phyloP scores from a whole-genome alignment of 2,113 vertebrate species.

The Caloenas nicobarica region DNA sequence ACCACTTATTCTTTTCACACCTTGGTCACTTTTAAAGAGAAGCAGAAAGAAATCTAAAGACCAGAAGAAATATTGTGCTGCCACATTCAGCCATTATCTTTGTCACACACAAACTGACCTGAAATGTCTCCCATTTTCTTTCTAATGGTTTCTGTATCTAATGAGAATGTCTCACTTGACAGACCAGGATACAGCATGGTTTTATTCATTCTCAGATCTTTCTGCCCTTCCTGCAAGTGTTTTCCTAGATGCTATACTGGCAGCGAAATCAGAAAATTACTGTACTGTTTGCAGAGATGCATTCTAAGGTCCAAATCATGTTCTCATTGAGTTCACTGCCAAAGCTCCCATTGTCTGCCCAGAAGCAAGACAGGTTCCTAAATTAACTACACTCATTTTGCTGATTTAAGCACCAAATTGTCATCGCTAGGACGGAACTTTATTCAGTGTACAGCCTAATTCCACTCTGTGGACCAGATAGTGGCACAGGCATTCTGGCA shows the following conservation, averaged over 20 bases:
- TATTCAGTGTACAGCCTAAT: constrained; percentile 66
- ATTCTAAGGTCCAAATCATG: background rate
- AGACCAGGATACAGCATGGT: background rate
- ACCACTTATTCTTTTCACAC: background rate
- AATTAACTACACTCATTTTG: background rate
- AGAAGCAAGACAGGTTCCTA: background rate
- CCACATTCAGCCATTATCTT: background rate
- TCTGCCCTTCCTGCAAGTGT: background rate
- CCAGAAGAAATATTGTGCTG: background rate
- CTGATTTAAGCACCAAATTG: constrained; percentile 55
- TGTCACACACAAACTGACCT: background rate
- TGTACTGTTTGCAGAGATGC: background rate
- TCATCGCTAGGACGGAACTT: constrained; percentile 51
- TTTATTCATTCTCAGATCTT: constrained; percentile 31
- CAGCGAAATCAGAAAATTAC: constrained; percentile 24
- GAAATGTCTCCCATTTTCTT: constrained; percentile 18
- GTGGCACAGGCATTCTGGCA: constrained; percentile 71
- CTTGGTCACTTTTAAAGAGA: background rate
- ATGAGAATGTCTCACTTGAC: background rate
- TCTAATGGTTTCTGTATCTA: background rate
- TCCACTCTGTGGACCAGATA: constrained; percentile 70
- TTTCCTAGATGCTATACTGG: constrained; percentile 19
- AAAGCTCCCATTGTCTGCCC: background rate
- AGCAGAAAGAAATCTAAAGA: background rate
- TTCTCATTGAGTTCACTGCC: background rate